Evolutionary conservation across 1,140 invertebrate species (phyloP).

Genomic region (Brachionus asplanchnoidis): DNA sequence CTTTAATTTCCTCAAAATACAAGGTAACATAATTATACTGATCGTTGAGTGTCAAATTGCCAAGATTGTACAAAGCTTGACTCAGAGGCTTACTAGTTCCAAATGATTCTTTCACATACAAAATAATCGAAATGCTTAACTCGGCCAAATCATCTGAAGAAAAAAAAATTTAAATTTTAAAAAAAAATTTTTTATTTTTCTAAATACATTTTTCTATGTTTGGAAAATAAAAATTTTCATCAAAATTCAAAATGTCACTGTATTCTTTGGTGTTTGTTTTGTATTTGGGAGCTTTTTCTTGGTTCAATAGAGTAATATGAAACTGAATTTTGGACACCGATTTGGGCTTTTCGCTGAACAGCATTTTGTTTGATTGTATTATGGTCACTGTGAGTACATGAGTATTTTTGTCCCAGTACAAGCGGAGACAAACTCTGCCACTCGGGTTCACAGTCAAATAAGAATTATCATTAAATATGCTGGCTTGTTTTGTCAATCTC

Average conservation of each 20-base stretch:
- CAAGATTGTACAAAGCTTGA: not conserved
- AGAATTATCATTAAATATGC: not conserved
- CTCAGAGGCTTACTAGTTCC: not conserved
- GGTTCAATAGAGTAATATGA: slow-evolving; percentile 17
- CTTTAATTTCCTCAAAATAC: slow-evolving; percentile 12
- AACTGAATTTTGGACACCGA: slow-evolving; percentile 28
- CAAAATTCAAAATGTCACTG: slow-evolving; percentile 12
- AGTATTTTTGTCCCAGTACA: slow-evolving; percentile 11
- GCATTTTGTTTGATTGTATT: slow-evolving; percentile 13
- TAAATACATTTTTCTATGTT: slow-evolving; percentile 20
- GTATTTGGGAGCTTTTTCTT: slow-evolving; percentile 37
- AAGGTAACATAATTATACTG: slow-evolving; percentile 29
- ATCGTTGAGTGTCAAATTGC: not conserved
- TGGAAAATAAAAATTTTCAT: slow-evolving; percentile 40
- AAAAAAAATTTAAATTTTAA: not conserved
- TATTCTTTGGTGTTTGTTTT: slow-evolving; percentile 39
- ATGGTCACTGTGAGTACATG: slow-evolving; percentile 20
- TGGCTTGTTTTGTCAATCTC: not conserved
- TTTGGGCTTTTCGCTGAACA: slow-evolving; percentile 3
- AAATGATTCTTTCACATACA: slow-evolving; percentile 30
- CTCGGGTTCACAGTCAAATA: not conserved
- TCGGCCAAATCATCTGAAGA: not conserved
- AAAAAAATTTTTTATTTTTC: not conserved
- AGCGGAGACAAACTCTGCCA: slow-evolving; percentile 2
- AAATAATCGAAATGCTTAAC: not conserved